Evolutionary conservation across 2,888 invertebrate species (phyloP).

Genomic region (Agrotis exclamationis): DNA sequence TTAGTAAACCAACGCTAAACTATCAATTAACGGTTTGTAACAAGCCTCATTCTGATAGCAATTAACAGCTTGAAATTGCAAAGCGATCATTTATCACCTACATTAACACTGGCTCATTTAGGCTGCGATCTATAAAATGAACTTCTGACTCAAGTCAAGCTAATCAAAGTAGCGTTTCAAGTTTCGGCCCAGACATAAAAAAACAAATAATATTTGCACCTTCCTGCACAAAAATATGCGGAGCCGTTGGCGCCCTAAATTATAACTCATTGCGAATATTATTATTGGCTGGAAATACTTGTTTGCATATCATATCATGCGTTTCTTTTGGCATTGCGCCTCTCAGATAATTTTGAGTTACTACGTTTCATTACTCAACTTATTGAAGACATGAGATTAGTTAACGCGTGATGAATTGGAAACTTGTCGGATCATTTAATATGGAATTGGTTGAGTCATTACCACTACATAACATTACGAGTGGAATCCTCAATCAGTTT

Average conservation of each 20-base stretch:
- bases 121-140: neutral
- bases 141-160: no score
- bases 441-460: neutral
- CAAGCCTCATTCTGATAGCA: conserved; percentile 41
- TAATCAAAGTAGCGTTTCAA: no score
- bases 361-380: conserved; percentile 24
- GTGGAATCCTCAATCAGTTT: no score
- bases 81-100: conserved; percentile 44
- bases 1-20: conserved; percentile 19
- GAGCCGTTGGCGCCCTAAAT: conserved; percentile 26
- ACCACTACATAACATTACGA: neutral
- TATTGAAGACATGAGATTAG: conserved; percentile 12
- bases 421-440: conserved; percentile 3
- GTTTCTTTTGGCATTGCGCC: conserved; percentile 47
- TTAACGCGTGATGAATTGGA: conserved; percentile 5
- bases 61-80: conserved; percentile 42
- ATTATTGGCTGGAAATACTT: conserved; percentile 45
- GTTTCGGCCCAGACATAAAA: neutral
- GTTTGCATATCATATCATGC: conserved; percentile 22
- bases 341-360: conserved; percentile 35
- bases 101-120: conserved; percentile 44
- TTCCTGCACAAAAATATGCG: conserved; percentile 15
- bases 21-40: conserved; percentile 30
- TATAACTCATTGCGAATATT: conserved; percentile 44
- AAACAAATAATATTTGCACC: conserved; percentile 8